phyloP scores from a whole-genome alignment of 2,888 invertebrate genomes.

The Alsophila aescularia region DNA sequence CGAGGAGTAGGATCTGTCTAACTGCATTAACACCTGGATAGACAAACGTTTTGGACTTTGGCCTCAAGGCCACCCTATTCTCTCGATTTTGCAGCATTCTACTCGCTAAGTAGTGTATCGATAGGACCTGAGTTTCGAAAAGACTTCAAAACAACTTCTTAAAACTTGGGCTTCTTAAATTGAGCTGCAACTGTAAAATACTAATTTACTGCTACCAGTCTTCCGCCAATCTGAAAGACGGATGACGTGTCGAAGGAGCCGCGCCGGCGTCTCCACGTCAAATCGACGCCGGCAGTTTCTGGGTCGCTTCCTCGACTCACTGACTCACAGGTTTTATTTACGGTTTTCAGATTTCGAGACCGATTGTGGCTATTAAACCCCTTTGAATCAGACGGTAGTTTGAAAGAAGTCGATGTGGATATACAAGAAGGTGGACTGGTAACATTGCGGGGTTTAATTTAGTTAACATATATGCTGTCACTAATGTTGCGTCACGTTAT shows the following conservation, averaged over 20 bases:
- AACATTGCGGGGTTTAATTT: not conserved
- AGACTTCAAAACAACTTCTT: not conserved
- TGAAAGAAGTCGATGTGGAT: slow-evolving; percentile 1
- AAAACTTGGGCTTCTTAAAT: not conserved
- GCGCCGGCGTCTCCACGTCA: slow-evolving; percentile 22
- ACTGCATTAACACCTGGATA: too few relatives aligned
- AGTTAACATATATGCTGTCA: too few relatives aligned
- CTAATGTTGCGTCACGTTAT: too few relatives aligned
- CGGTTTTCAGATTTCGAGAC: slow-evolving; percentile 27
- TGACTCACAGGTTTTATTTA: slow-evolving; percentile 39
- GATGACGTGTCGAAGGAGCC: slow-evolving; percentile 40
- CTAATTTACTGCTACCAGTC: not conserved
- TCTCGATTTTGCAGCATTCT: too few relatives aligned
- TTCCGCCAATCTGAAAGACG: slow-evolving; percentile 30
- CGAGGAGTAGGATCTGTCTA: too few relatives aligned
- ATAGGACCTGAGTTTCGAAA: too few relatives aligned
- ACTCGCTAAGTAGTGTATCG: too few relatives aligned
- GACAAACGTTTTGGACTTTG: too few relatives aligned
- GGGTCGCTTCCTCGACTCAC: slow-evolving; percentile 42
- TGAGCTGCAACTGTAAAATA: not conserved
- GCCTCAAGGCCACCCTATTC: too few relatives aligned
- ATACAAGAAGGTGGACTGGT: not conserved
- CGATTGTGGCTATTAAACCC: slow-evolving; percentile 31
- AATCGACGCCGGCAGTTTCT: slow-evolving; percentile 30
- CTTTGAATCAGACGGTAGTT: slow-evolving; percentile 16